Evolutionary conservation across 2,888 invertebrate genomes (phyloP).

Genomic region (Ichneumoninae sp.): DNA sequence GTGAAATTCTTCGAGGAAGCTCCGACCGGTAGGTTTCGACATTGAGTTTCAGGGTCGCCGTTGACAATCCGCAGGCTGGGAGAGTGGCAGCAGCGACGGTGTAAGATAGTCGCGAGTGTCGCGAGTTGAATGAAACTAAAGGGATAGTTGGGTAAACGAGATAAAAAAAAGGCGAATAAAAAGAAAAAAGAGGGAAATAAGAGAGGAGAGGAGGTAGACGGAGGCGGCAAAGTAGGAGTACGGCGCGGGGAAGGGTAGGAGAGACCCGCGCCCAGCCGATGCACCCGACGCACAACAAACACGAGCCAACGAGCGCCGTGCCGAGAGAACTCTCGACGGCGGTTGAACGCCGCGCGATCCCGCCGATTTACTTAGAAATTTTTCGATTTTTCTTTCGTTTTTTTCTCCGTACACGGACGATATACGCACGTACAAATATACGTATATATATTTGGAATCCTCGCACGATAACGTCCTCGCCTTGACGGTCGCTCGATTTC

Average conservation of each 20-base stretch:
- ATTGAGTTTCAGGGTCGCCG: conserved; percentile 18
- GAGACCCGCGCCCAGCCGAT: conserved; percentile 76
- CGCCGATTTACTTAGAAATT: conserved; percentile 53
- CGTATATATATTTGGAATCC: conserved; percentile 46
- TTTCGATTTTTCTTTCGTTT: not conserved
- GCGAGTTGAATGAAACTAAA: conserved; percentile 5
- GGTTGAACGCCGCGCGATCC: conserved; percentile 65
- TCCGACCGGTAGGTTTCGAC: not conserved
- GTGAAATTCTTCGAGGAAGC: not conserved
- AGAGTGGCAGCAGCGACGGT: conserved; percentile 39
- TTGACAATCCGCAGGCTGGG: not conserved
- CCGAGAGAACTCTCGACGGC: conserved; percentile 23
- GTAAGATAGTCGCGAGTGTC: not conserved
- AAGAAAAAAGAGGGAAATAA: conserved; percentile 31
- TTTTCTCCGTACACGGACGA: not conserved
- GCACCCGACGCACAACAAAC: conserved; percentile 79
- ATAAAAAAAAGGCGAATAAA: conserved; percentile 15
- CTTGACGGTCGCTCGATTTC: conserved; percentile 78
- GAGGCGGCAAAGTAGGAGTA: conserved; percentile 66
- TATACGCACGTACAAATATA: not conserved
- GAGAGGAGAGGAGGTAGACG: conserved; percentile 47
- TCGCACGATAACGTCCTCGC: conserved; percentile 71
- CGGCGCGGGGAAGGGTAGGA: conserved; percentile 58
- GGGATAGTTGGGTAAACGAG: conserved; percentile 22
- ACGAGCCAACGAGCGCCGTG: conserved; percentile 69